These are phyloP conservation scores for Oncorhynchus kisutch DNA, from an alignment of 2,113 vertebrate species.

Conservation along the genomic window DNA sequence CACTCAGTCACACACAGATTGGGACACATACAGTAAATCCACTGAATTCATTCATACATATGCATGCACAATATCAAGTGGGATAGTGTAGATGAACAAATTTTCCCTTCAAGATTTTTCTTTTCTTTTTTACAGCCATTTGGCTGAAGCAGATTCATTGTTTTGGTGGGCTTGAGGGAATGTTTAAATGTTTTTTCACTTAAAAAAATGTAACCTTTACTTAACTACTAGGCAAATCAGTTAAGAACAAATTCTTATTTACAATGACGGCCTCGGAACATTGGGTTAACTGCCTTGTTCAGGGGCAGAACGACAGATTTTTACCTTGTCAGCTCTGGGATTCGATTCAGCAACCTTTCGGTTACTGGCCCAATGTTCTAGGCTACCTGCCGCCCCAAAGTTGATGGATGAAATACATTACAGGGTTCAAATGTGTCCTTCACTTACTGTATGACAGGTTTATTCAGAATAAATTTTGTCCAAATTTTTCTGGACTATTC, in stretches of 20 bases:
- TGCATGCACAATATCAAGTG: not conserved
- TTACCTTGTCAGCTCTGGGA: no score
- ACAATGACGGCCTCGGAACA: no score
- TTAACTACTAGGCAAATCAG: no score
- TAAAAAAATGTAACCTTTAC: no score
- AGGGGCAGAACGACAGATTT: no score
- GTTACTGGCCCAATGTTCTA: no score
- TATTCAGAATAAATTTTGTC: not conserved
- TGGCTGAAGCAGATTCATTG: not conserved
- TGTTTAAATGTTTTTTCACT: not conserved
- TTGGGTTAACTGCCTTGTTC: no score
- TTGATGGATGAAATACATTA: not conserved
- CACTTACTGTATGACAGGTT: not conserved
- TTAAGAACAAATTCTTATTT: no score
- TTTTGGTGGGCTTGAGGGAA: not conserved
- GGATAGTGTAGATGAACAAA: not conserved
- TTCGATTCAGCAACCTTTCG: no score
- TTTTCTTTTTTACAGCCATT: not conserved
- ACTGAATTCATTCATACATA: not conserved
- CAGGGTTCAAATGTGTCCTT: not conserved
- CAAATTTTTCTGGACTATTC: not conserved
- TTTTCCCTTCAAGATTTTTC: not conserved
- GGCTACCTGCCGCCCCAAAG: not conserved
- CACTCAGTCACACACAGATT: slow-evolving; percentile 15
- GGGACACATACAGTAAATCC: not conserved